Base-by-base conservation (phyloP, 2,888 invertebrate species). In the Quadriops clusia region DNA sequence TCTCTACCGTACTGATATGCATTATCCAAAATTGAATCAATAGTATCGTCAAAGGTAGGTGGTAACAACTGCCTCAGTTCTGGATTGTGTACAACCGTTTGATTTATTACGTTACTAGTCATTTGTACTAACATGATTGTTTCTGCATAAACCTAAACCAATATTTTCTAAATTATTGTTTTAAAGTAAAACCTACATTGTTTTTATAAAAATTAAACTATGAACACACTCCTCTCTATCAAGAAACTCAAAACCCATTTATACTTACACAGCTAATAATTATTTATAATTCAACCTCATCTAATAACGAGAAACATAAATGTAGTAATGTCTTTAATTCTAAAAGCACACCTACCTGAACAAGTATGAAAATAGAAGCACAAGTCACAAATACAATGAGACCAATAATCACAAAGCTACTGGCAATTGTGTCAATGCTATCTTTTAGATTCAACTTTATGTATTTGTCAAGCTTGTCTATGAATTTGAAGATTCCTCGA, bases 1-100 rank as follows among this genome's bases (percentile, higher is more conserved):
- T 87, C 82, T 41, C 93, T 70, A 2, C 94, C 93, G 56, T 93
- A 91, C 14, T 82, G 73, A 55, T 94, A 94, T 1, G 90, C 91
- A 60, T 94, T 90, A 46, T 90, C 87, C 7, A 94, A 71, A 40
- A 91, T 77, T 10, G 87, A 85, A 59, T 91, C 90, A 22, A 94
- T 70, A 33, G 90, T 82, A 28, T 81, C 78, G 49, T 84, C 78
- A 72, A 82, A 78, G 3, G 80, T 77, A 33, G 83, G 79, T 0
- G 95, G 94, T 30, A 95, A 64, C 51, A 87, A 73, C 48, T 81
- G 77, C 44, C 79, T 72, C 31, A 84, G 63, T 49, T 90, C 89
- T 17, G 91, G 87, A 61, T 93, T 85, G 51, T 87, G 80, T 5
- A 89, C 81, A 26, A 89, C 74, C 0, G 90, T 89, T 47, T 81